Conservation (phyloP, 64 coral and sea anemone species). For the Platygyra sinensis region DNA sequence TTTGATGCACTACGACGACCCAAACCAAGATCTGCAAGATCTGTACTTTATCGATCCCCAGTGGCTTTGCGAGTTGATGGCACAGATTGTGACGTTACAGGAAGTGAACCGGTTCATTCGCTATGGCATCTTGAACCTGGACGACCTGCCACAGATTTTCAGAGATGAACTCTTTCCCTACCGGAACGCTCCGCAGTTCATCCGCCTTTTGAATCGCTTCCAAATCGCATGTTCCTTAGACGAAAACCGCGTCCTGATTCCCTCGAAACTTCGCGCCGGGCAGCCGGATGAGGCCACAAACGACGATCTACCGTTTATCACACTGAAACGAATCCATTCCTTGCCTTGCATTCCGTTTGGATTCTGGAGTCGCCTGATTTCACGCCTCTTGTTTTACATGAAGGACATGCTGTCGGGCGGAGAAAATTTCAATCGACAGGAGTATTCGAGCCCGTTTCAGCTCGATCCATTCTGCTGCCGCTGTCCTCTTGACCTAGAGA, state of each 20-base stretch:
- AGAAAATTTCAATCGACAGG: background rate
- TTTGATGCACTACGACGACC: constrained; percentile 94
- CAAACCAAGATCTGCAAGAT: constrained; percentile 94
- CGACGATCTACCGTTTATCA: constrained; percentile 60
- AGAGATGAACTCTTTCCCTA: constrained; percentile 69
- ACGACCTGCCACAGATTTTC: constrained; percentile 63
- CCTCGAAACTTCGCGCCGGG: constrained; percentile 82
- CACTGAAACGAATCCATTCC: constrained; percentile 74
- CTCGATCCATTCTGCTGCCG: constrained; percentile 58
- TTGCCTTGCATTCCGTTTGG: constrained; percentile 85
- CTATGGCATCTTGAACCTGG: constrained; percentile 67
- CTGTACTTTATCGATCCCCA: constrained; percentile 92
- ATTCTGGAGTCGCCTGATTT: constrained; percentile 90
- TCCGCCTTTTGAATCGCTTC: constrained; percentile 91
- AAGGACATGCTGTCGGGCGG: constrained; percentile 80
- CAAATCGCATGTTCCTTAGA: constrained; percentile 92
- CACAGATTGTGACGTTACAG: constrained; percentile 73
- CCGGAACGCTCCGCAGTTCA: constrained; percentile 76
- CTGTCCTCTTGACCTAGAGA: constrained; percentile 14
- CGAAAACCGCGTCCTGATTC: constrained; percentile 80
- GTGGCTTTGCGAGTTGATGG: constrained; percentile 94
- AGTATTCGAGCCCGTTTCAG: constrained; percentile 33
- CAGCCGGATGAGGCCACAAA: constrained; percentile 72
- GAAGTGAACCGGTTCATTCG: constrained; percentile 67
- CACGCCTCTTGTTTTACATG: constrained; percentile 82